Base-by-base conservation (phyloP, 2,797 vertebrate species). In the Enteromius thamalakanensis region DNA sequence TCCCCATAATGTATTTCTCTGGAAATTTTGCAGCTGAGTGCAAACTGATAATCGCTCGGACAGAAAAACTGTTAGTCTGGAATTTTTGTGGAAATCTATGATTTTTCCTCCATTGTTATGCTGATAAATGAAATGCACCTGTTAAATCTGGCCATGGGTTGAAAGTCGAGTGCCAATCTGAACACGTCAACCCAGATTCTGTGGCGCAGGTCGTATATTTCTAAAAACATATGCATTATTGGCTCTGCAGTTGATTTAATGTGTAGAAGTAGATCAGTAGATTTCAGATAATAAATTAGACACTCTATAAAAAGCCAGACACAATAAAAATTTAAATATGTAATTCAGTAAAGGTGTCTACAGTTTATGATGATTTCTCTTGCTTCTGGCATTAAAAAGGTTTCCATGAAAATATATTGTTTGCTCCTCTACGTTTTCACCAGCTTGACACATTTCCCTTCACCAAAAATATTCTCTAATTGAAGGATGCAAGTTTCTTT, bases 101-200 rank as follows among this genome's bases (percentile, higher is more conserved):
- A 47, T 40, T 68, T 74, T 68, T 7, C 55, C 76, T 21, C 21
- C 29, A 69, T 76, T 79, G 47, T 34, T 68, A 34, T 42, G 58
- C 34, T 69, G 80, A 83, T 62, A 79, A 69, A 86, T 86, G 76
- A 76, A 68, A 79, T 32, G 76, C 84, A 86, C 34, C 62, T 86
- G 80, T 74, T 60, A 67, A 74, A 67, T 62, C 62, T 86, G 84
- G 84, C 75, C 1, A 12, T 17, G 29, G 6, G 2, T n/a, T 45
- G 14, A 32, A 69, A 40, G 12, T 9, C 14, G 15, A 32, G 47
- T 68, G 84, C 67, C 80, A 82, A 58, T 79, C 69, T 79, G 80
- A 74, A 51, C 15, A 42, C 37, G 42, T 79, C 32, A 82, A 26
- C 75, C 11, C 6, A 21, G 45, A 47, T 82, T 68, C 26, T 37